phyloP scores from a whole-genome alignment of 2,113 vertebrate species.

The Coreoperca whiteheadi region DNA sequence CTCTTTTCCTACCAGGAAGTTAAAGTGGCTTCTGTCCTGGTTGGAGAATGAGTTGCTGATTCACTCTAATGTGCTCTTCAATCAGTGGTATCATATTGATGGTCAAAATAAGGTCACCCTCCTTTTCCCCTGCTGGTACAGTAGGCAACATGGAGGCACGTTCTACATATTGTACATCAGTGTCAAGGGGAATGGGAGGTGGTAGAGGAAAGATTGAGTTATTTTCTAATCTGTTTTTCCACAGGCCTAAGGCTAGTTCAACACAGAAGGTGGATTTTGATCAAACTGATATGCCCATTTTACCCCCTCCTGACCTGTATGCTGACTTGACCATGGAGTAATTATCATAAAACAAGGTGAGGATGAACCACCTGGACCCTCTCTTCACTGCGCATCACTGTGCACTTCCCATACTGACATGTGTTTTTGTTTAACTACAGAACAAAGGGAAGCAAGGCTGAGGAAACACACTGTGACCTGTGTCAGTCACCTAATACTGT shows the following conservation, averaged over 20 bases:
- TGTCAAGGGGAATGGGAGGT: neutral
- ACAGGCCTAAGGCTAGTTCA: slow-evolving; percentile 50
- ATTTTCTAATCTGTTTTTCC: neutral
- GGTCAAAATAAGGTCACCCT: neutral
- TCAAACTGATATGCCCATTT: slow-evolving; percentile 45
- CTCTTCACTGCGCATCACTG: neutral
- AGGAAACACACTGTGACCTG: slow-evolving; percentile 14
- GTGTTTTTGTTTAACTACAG: slow-evolving; percentile 19
- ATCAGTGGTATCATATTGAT: neutral
- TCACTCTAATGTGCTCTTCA: neutral
- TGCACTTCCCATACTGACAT: neutral
- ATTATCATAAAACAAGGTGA: slow-evolving; percentile 5
- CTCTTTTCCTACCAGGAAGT: slow-evolving; percentile 20
- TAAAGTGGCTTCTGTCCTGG: neutral
- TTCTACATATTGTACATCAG: neutral
- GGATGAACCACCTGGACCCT: neutral
- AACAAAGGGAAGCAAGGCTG: slow-evolving; percentile 4
- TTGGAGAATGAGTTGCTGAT: neutral
- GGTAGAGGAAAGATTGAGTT: neutral
- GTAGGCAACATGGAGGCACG: neutral
- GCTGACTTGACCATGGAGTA: slow-evolving; percentile 64
- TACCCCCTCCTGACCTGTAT: slow-evolving; percentile 85
- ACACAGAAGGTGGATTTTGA: slow-evolving; percentile 40
- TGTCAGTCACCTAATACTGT: slow-evolving; percentile 19
- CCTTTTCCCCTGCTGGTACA: neutral